Percentiles rank a stretch among this genome's conserved stretches.
These are phyloP conservation scores for Lathamus discolor DNA, from an alignment of 2,113 vertebrate species.

Conservation along the genomic window DNA sequence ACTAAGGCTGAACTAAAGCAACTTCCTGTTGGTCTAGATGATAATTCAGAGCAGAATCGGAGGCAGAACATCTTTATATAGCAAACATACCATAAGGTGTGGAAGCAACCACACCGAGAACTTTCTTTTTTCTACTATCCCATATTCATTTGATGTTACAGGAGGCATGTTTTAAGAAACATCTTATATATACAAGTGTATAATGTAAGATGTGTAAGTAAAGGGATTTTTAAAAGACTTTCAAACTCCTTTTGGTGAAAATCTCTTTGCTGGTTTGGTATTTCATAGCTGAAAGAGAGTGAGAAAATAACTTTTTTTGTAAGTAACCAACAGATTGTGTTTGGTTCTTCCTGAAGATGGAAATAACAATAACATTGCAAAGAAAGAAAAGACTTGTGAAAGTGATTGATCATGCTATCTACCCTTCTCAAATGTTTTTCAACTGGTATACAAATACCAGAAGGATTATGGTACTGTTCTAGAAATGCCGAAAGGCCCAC, in stretches of 20 bases:
- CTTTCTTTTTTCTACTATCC: neutral
- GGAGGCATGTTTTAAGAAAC: neutral
- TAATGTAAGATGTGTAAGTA: neutral
- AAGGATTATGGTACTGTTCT: neutral
- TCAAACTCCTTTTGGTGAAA: neutral
- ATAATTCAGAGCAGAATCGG: neutral
- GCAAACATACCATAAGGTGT: neutral
- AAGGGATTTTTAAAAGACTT: neutral
- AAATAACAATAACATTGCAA: neutral
- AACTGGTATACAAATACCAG: neutral
- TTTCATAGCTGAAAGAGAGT: neutral
- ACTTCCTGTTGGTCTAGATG: neutral
- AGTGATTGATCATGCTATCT: neutral
- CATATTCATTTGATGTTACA: neutral
- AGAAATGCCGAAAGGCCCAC: neutral
- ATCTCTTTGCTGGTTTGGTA: neutral
- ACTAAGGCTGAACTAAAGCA: neutral
- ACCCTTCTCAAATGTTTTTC: slow-evolving; percentile 11
- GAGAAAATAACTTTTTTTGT: neutral
- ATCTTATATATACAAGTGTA: neutral
- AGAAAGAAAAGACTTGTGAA: neutral
- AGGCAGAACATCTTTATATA: neutral
- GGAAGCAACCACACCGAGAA: neutral
- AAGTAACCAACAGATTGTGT: neutral
- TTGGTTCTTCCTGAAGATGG: neutral